A percentile compares a stretch with the other conserved stretches of the same genome.
Evolutionary conservation across 2,888 invertebrate species (phyloP).

Genomic region (Diadegma fenestrale): DNA sequence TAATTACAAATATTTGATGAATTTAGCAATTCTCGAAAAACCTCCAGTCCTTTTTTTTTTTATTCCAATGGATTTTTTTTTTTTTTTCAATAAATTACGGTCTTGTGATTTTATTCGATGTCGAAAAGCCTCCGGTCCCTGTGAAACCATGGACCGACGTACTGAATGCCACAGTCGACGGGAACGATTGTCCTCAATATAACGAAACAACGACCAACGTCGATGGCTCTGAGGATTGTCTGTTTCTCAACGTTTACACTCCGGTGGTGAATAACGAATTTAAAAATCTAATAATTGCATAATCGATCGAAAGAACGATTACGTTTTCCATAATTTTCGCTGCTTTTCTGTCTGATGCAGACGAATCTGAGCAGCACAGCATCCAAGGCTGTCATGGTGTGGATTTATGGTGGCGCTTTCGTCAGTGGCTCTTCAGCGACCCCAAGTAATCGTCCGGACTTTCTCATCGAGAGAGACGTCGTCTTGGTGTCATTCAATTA

Average conservation of each 20-base stretch:
- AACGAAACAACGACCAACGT: background rate
- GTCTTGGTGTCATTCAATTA: slow-evolving; percentile 49
- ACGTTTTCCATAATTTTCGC: background rate
- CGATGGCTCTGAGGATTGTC: slow-evolving; percentile 60
- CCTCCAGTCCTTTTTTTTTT: too few relatives aligned
- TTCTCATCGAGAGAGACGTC: slow-evolving; percentile 52
- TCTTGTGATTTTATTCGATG: background rate
- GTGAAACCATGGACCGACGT: slow-evolving; percentile 62
- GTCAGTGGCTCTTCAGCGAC: background rate
- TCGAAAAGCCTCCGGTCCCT: slow-evolving; percentile 65
- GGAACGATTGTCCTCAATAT: slow-evolving; percentile 54
- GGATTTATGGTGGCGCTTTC: slow-evolving; percentile 42
- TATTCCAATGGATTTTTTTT: background rate
- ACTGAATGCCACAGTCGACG: slow-evolving; percentile 59
- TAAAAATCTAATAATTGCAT: background rate
- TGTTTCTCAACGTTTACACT: slow-evolving; percentile 55
- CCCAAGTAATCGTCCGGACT: slow-evolving; percentile 35
- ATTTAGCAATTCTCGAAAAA: too few relatives aligned
- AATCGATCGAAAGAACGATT: background rate
- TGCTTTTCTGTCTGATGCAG: background rate
- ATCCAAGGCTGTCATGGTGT: slow-evolving; percentile 42
- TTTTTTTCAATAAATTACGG: background rate
- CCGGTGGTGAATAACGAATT: slow-evolving; percentile 11
- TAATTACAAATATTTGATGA: too few relatives aligned
- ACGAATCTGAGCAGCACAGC: background rate